Percentiles rank a stretch among this genome's conserved stretches.
Conservation (phyloP, 2,888 invertebrate species). For the Lathronympha strigana region DNA sequence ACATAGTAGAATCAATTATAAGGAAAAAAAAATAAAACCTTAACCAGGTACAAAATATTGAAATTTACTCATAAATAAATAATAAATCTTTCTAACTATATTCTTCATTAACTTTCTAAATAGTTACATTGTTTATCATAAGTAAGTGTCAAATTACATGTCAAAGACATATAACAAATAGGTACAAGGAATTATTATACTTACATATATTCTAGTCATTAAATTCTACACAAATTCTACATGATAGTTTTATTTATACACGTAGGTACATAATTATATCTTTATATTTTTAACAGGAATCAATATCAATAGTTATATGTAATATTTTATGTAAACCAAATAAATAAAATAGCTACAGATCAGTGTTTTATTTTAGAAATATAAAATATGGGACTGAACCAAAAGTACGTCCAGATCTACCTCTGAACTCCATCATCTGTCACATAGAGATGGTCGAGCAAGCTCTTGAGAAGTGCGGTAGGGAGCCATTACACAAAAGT, state of each 20-base stretch:
- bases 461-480: too few relatives aligned
- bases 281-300: conserved; percentile 4
- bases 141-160: conserved; percentile 22
- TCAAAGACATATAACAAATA: conserved; percentile 12
- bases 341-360: conserved; percentile 13
- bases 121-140: neutral
- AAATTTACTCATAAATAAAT: neutral
- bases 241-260: conserved; percentile 22
- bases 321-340: conserved; percentile 11
- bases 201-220: conserved; percentile 3
- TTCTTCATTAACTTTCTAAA: neutral
- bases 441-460: too few relatives aligned
- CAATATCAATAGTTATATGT: conserved; percentile 9
- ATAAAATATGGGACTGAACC: too few relatives aligned
- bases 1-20: too few relatives aligned
- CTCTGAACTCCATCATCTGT: too few relatives aligned
- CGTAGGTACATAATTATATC: neutral
- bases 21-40: too few relatives aligned
- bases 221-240: neutral
- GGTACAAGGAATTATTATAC: conserved; percentile 10
- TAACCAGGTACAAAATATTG: too few relatives aligned
- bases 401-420: too few relatives aligned
- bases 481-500: too few relatives aligned
- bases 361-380: neutral
- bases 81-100: neutral